phyloP scores from a whole-genome alignment of 2,888 invertebrate genomes.

The Alentia gelatinosa region DNA sequence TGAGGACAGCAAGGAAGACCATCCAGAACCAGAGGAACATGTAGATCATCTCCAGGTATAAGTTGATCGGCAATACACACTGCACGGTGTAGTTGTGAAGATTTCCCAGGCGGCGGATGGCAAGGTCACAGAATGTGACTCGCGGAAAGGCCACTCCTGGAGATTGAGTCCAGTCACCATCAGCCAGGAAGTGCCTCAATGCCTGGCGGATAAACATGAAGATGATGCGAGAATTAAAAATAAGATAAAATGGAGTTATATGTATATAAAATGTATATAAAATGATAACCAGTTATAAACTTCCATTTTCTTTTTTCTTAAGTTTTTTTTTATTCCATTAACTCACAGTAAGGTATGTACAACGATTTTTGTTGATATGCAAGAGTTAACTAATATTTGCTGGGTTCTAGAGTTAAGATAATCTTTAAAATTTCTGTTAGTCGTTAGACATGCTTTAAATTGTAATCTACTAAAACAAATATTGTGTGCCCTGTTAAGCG shows the following conservation, averaged over 20 bases:
- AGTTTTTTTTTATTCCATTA: not conserved
- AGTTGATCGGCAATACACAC: constrained; percentile 68
- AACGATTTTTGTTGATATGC: no score
- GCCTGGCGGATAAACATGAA: no score
- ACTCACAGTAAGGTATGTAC: no score
- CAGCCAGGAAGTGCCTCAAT: not conserved
- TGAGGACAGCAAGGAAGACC: constrained; percentile 70
- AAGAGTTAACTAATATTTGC: no score
- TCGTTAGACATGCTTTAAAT: no score
- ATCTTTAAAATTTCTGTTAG: no score
- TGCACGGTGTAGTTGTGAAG: constrained; percentile 72
- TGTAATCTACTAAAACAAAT: no score
- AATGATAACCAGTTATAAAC: not conserved
- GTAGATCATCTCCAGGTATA: constrained; percentile 59
- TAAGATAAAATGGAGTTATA: not conserved
- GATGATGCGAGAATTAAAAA: not conserved
- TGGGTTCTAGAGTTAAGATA: no score
- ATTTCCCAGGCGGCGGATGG: constrained; percentile 68
- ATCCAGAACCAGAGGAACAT: constrained; percentile 69
- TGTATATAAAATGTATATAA: not conserved
- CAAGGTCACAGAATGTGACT: constrained; percentile 64
- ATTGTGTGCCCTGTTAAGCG: no score
- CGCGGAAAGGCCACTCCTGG: constrained; percentile 64
- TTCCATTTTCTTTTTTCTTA: not conserved
- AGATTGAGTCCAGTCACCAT: constrained; percentile 62